These are phyloP conservation scores for Drosophila fungiperda DNA, from an alignment of 2,888 invertebrate species.

Conservation along the genomic window DNA sequence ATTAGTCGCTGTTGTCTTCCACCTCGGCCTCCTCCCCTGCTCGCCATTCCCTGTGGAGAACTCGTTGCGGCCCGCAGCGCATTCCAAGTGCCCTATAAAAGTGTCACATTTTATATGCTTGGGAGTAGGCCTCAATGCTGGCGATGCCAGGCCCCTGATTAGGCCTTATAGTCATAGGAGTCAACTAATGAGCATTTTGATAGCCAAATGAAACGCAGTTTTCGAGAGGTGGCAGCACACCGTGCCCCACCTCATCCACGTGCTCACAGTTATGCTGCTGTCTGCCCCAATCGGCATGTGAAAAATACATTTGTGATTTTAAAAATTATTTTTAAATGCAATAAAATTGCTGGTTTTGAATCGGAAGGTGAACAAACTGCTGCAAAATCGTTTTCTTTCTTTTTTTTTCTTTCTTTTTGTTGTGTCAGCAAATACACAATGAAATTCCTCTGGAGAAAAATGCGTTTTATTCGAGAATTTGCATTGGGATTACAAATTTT, in stretches of 20 bases:
- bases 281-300: neutral
- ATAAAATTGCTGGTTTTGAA: slow-evolving; percentile 12
- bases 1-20: slow-evolving; percentile 28
- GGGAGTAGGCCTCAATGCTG: slow-evolving; percentile 4
- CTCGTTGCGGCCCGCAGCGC: slow-evolving; percentile 52
- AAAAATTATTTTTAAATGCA: slow-evolving; percentile 18
- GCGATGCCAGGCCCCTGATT: slow-evolving; percentile 57
- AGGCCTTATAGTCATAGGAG: slow-evolving; percentile 39
- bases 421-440: slow-evolving; percentile 29
- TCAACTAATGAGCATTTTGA: slow-evolving; percentile 36
- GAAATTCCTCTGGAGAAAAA: slow-evolving; percentile 25
- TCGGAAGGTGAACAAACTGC: slow-evolving; percentile 61
- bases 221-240: neutral
- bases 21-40: neutral
- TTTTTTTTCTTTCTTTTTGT: neutral
- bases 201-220: slow-evolving; percentile 14
- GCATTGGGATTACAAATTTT: slow-evolving; percentile 29
- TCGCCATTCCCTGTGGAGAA: neutral
- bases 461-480: slow-evolving; percentile 29
- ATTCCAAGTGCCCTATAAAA: slow-evolving; percentile 77
- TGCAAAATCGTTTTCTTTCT: slow-evolving; percentile 7
- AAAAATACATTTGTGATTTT: neutral
- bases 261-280: neutral
- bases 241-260: neutral
- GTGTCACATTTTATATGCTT: slow-evolving; percentile 71